Evolutionary conservation across 2,797 vertebrate species (phyloP).

Genomic region (Serranus cabrilla): DNA sequence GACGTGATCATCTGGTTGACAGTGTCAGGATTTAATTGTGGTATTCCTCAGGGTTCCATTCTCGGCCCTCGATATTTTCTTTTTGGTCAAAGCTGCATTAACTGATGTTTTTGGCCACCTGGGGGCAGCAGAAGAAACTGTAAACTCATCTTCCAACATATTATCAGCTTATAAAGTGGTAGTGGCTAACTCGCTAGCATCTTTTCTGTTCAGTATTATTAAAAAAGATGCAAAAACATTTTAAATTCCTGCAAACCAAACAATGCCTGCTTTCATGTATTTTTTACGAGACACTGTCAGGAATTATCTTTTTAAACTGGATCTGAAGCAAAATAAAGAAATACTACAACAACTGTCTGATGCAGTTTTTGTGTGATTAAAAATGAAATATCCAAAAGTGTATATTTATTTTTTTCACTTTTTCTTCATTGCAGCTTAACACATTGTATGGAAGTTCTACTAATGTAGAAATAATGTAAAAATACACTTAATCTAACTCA

Average conservation of each 20-base stretch:
- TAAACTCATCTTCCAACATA: neutral
- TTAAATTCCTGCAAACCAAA: neutral
- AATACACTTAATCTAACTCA: no score
- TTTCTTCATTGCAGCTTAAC: neutral
- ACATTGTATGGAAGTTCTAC: neutral
- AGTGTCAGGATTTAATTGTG: neutral
- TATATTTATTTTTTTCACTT: neutral
- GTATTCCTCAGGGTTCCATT: constrained; percentile 39
- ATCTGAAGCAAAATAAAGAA: constrained; percentile 41
- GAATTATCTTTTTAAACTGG: constrained; percentile 10
- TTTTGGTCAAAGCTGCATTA: neutral
- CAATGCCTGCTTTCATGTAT: neutral
- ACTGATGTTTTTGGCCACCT: neutral
- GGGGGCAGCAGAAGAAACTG: neutral
- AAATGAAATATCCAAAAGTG: neutral
- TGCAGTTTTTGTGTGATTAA: neutral
- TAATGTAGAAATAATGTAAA: no score
- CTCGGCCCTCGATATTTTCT: neutral
- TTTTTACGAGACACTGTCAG: neutral
- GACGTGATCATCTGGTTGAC: neutral
- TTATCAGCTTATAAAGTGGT: neutral
- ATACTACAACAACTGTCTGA: neutral
- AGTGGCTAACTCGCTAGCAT: neutral
- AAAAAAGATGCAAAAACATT: no score
- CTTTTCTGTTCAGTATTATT: neutral